These are phyloP conservation scores for Urechis unicinctus DNA, from an alignment of 2,888 invertebrate genomes.

Conservation along the genomic window DNA sequence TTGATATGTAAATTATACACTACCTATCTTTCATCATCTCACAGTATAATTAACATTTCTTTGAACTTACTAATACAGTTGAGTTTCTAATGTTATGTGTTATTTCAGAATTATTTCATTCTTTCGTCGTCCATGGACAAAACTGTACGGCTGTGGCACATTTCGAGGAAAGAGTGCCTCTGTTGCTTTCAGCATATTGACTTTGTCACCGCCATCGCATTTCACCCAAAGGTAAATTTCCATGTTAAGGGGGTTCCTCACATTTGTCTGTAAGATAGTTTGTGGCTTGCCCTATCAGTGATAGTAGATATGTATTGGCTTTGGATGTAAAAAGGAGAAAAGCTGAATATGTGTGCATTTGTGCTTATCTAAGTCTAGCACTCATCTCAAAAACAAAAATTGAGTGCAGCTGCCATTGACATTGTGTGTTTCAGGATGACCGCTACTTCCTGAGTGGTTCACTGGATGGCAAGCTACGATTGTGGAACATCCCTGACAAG, in stretches of 20 bases:
- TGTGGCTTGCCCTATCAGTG: no score
- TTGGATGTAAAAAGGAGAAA: no score
- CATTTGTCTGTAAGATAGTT: background rate
- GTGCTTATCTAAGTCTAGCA: no score
- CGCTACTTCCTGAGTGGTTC: slow-evolving; percentile 93
- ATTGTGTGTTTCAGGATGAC: slow-evolving; percentile 31
- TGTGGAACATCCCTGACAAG: slow-evolving; percentile 99
- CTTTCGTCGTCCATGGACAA: slow-evolving; percentile 98
- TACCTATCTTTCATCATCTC: no score
- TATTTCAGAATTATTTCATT: slow-evolving; percentile 76
- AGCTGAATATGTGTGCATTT: no score
- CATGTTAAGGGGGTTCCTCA: background rate
- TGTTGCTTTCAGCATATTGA: slow-evolving; percentile 99
- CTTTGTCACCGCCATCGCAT: slow-evolving; percentile 97
- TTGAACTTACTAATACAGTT: background rate
- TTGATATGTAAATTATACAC: background rate
- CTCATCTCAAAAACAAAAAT: no score
- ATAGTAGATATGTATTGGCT: no score
- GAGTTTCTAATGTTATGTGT: background rate
- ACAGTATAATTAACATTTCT: no score
- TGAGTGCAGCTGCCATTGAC: no score
- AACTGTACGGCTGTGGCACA: slow-evolving; percentile 95
- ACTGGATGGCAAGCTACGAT: slow-evolving; percentile 90
- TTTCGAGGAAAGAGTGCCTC: slow-evolving; percentile 90
- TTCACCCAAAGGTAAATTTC: slow-evolving; percentile 69